Base-by-base conservation (phyloP, 2,113 vertebrate species). In the Sclerurus mexicanus region DNA sequence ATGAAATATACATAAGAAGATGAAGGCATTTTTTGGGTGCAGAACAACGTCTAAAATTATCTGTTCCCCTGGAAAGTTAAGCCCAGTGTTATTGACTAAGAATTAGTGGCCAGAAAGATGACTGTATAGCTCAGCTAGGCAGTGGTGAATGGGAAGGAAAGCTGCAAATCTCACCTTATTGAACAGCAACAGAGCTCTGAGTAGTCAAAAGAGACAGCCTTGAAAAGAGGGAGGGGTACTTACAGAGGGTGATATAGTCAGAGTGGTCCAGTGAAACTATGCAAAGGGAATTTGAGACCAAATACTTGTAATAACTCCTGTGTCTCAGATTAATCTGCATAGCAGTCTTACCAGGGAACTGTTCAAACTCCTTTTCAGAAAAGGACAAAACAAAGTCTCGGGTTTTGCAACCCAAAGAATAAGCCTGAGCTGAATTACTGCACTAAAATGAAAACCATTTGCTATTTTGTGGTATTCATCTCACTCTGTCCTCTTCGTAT, bases 391-490 rank as follows among this genome's bases (percentile, higher is more conserved):
- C 67, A 76, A 90, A 92, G 59, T 62, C 68, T 86, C 81, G 63
- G 20, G 42, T 86, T 93, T 76, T 53, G 60, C 68, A 88, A 66
- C 7, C 50, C 79, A 64, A 75, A 77, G 68, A 79, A 60, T 50
- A 95, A 84, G 52, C 79, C 73, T 90, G 80, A 71, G 33, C 83
- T 89, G 76, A 96, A 93, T 87, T 90, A 89, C 52, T 95, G 89
- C 76, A 89, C 64, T 73, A 72, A 81, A 83, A 92, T 87, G 55
- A 93, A 86, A 95, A 92, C 30, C 59, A 92, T 77, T 86, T 71
- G 63, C 81, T 90, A 42, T 64, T 93, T 53, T 94, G 78, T 94
- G 90, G 79, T 58, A 90, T 73, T 85, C 75, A 78, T 90, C 60
- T 86, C 2, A 1, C 23, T 69, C 72, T 78, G 14, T 46, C 35